Conservation (phyloP, 2,113 vertebrate genomes). For the Rhegmatorhina hoffmannsi region DNA sequence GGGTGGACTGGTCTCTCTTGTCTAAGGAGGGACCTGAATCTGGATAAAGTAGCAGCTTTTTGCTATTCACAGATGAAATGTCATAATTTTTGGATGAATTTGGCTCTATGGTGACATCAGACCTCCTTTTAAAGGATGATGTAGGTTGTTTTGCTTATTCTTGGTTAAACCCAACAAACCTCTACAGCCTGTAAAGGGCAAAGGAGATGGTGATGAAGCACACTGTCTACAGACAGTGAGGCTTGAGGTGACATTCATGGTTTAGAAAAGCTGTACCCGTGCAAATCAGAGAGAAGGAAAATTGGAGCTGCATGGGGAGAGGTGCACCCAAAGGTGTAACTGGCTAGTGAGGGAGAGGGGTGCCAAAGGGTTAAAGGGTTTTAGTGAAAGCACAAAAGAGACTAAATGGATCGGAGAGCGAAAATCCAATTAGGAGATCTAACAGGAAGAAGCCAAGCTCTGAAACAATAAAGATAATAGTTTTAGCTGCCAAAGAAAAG, state of each 20-base stretch:
- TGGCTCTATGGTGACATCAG: neutral
- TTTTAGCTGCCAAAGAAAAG: slow-evolving; percentile 38
- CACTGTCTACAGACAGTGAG: neutral
- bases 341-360: rapidly evolving
- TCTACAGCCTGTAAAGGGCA: neutral
- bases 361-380: slow-evolving; percentile 12
- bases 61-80: neutral
- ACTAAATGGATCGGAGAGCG: slow-evolving; percentile 40
- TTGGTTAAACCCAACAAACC: neutral
- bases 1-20: neutral
- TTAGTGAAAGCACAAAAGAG: neutral
- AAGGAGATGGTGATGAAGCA: neutral
- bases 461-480: slow-evolving; percentile 47
- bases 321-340: neutral
- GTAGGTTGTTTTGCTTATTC: neutral
- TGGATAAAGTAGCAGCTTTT: neutral
- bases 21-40: neutral
- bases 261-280: neutral
- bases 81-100: neutral
- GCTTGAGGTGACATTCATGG: neutral
- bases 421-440: slow-evolving; percentile 61
- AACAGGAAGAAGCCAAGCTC: slow-evolving; percentile 36
- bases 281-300: neutral
- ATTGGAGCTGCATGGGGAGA: neutral
- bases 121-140: neutral